Base-by-base conservation (phyloP, 1,140 invertebrate species). In the Drosophila erecta region DNA sequence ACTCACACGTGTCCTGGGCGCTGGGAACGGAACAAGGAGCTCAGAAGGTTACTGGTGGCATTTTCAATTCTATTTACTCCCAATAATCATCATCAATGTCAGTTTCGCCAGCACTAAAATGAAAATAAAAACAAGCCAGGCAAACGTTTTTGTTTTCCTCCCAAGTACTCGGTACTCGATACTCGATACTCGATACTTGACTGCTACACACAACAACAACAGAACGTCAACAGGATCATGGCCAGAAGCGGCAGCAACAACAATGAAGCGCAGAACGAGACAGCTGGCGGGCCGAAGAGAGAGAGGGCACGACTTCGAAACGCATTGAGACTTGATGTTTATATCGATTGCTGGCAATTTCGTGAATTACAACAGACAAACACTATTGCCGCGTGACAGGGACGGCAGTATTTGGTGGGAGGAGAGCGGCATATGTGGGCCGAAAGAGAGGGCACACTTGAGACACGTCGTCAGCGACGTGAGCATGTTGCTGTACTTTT, bases 1-100 rank as follows among this genome's bases (percentile, higher is more conserved):
- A 72, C 70, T 47, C 70, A 66, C 87, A 75, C 67, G 80, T 81
- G 64, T 79, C 37, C 53, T 65, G 69, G 64, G 81, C 76, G 72
- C 75, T 53, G 46, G 71, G 59, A 74, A 59, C 57, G 56, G 64
- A 50, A 24, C 47, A 14, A 47, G 40, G 53, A 30, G 44, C 40
- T 5, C 14, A 43, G 56, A 53, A 41, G 58, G 56, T 40, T 47
- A 54, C 46, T 60, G 71, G 51, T 74, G 67, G 75, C 84, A 81
- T 85, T 89, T 91, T 86, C 89, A 90, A 91, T 90, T 91, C 89
- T 90, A 89, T 91, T 89, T 90, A 89, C 90, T 91, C 81, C 84
- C 90, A 83, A 91, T 91, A 90, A 91, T 91, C 89, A 91, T 91
- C 89, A 91, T 91, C 89, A 90, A 89, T 91, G 89, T 90, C 89